Percentiles rank a stretch among this genome's conserved stretches.
Conservation (phyloP, 2,888 invertebrate genomes). For the Volucella bombylans region DNA sequence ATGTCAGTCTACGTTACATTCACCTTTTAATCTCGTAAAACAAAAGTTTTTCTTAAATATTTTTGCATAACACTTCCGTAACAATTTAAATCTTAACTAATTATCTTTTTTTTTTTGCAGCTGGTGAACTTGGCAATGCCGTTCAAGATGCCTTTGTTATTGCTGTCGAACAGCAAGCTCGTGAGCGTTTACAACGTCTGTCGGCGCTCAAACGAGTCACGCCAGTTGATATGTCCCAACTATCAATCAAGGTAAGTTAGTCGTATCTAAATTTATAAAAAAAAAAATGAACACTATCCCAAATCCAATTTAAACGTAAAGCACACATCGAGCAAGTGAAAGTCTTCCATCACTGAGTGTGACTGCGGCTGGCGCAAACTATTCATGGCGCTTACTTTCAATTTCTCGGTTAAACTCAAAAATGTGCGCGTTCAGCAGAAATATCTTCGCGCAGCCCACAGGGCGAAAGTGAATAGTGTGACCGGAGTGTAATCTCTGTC, state of each 20-base stretch:
- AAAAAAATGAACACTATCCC: neutral
- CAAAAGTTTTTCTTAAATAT: too few species aligned
- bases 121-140: slow-evolving; percentile 92
- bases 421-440: slow-evolving; percentile 22
- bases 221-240: slow-evolving; percentile 95
- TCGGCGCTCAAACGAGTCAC: slow-evolving; percentile 96
- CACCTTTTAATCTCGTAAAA: too few species aligned
- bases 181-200: slow-evolving; percentile 94
- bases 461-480: slow-evolving; percentile 58
- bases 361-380: neutral
- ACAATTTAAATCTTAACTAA: too few species aligned
- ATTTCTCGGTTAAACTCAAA: slow-evolving; percentile 30
- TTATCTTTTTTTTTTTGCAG: slow-evolving; percentile 83
- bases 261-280: too few species aligned
- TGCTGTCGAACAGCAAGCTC: slow-evolving; percentile 97
- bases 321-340: slow-evolving; percentile 21
- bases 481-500: slow-evolving; percentile 40
- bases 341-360: slow-evolving; percentile 7
- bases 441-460: slow-evolving; percentile 22
- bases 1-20: too few species aligned
- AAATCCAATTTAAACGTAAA: slow-evolving; percentile 1
- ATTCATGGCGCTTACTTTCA: slow-evolving; percentile 26
- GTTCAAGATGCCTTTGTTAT: slow-evolving; percentile 99
- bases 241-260: slow-evolving; percentile 90
- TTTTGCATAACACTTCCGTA: too few species aligned